These are phyloP conservation scores for Poeciliopsis paucimaculata DNA, from an alignment of 2,797 vertebrate genomes.

Conservation along the genomic window DNA sequence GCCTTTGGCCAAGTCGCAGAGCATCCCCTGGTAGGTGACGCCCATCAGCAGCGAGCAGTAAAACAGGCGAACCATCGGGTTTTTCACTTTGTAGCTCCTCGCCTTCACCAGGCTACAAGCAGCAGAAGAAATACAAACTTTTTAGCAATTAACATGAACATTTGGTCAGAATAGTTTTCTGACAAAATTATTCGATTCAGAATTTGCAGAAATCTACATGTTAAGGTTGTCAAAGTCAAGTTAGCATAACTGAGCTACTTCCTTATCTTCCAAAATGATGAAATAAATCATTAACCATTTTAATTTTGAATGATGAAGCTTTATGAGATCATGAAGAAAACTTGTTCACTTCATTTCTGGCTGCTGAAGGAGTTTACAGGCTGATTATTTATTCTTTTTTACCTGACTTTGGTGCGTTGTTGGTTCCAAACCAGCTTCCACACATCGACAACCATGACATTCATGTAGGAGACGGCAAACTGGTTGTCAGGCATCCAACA, in stretches of 20 bases:
- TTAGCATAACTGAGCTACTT: too few species aligned
- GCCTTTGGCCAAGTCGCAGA: background rate
- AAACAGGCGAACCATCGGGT: slow-evolving; percentile 27
- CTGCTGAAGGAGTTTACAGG: background rate
- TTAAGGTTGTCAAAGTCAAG: too few species aligned
- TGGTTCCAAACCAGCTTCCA: slow-evolving; percentile 72
- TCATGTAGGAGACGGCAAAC: slow-evolving; percentile 70
- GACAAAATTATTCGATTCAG: too few species aligned
- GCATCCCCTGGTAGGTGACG: fast-evolving
- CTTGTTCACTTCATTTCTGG: background rate
- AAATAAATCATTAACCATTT: background rate
- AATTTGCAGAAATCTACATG: too few species aligned
- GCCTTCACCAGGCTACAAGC: slow-evolving; percentile 67
- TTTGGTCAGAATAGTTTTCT: too few species aligned
- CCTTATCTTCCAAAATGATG: background rate
- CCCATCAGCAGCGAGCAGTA: slow-evolving; percentile 62
- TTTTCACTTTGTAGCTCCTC: background rate
- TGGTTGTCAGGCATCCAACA: slow-evolving; percentile 66
- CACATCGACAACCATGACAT: slow-evolving; percentile 53
- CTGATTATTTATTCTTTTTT: background rate
- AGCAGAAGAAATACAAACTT: background rate
- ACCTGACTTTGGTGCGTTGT: slow-evolving; percentile 59
- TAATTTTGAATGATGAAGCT: background rate
- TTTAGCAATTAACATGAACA: background rate
- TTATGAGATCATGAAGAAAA: background rate